These are phyloP conservation scores for Sitta europaea DNA, from an alignment of 2,113 vertebrate genomes.

Conservation along the genomic window DNA sequence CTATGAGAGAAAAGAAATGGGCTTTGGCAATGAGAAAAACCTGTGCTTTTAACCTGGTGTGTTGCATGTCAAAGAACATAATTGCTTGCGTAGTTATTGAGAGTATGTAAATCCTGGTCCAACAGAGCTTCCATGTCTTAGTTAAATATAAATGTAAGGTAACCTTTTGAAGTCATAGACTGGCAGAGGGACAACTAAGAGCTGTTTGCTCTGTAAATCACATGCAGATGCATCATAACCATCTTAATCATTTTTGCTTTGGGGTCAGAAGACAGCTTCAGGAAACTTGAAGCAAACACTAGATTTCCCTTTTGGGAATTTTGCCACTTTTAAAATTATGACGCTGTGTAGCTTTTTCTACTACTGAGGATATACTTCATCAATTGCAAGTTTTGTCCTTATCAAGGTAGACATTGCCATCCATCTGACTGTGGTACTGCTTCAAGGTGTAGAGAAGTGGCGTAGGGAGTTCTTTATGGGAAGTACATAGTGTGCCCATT, in stretches of 20 bases:
- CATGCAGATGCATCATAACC: not conserved
- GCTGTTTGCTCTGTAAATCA: not conserved
- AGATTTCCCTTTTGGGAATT: not conserved
- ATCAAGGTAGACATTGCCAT: not conserved
- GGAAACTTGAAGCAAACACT: not conserved
- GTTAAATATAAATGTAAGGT: not conserved
- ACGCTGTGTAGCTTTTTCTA: not conserved
- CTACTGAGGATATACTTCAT: not conserved
- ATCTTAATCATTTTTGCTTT: not conserved
- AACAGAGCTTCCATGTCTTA: not conserved
- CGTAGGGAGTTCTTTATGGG: not conserved
- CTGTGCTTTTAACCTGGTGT: not conserved
- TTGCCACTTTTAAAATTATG: not conserved
- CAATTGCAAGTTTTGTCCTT: not conserved
- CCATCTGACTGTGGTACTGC: not conserved
- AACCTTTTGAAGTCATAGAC: not conserved
- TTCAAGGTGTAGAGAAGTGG: not conserved
- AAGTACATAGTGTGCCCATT: fast-evolving
- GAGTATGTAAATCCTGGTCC: not conserved
- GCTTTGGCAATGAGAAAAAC: not conserved
- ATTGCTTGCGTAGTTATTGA: not conserved
- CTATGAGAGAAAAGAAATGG: not conserved
- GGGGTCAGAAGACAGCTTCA: not conserved
- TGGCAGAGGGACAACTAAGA: not conserved
- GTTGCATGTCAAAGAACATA: not conserved